Evolutionary conservation across 2,888 invertebrate genomes (phyloP).

Genomic region (Lochmaea capreae): DNA sequence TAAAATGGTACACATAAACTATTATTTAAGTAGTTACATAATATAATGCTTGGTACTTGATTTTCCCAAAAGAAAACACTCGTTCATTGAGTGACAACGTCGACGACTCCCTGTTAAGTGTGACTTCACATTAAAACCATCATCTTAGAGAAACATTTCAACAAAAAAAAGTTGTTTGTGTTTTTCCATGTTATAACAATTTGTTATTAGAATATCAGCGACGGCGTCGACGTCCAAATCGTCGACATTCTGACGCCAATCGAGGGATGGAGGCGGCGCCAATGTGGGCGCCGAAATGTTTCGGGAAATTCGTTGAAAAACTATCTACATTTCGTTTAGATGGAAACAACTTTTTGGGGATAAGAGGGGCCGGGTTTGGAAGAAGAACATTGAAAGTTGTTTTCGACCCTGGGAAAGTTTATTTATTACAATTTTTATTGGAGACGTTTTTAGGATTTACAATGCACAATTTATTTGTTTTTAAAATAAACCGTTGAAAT

Average conservation of each 20-base stretch:
- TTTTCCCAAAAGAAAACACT: background rate
- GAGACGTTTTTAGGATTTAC: conserved; percentile 15
- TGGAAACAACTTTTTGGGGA: conserved; percentile 23
- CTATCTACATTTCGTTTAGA: conserved; percentile 44
- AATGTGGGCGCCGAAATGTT: conserved; percentile 58
- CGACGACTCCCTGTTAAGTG: conserved; percentile 14
- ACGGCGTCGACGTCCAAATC: conserved; percentile 43
- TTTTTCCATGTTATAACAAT: conserved; percentile 62
- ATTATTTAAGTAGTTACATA: too few relatives aligned
- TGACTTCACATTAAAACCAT: conserved; percentile 27
- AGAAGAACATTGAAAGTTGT: conserved; percentile 32
- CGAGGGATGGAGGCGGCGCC: conserved; percentile 55
- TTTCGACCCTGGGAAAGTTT: conserved; percentile 31
- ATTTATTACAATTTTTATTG: conserved; percentile 32
- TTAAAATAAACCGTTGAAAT: background rate
- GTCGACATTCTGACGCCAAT: conserved; percentile 40
- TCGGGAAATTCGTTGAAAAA: conserved; percentile 49
- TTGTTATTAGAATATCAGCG: conserved; percentile 61
- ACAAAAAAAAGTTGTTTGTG: conserved; percentile 53
- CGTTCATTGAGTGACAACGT: conserved; percentile 14
- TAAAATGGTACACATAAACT: too few relatives aligned
- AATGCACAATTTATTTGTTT: background rate
- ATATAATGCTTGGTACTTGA: too few relatives aligned
- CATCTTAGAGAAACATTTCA: conserved; percentile 38
- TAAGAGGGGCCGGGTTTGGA: conserved; percentile 12